Base-by-base conservation (phyloP, 1,140 invertebrate species). In the Drosophila auraria region DNA sequence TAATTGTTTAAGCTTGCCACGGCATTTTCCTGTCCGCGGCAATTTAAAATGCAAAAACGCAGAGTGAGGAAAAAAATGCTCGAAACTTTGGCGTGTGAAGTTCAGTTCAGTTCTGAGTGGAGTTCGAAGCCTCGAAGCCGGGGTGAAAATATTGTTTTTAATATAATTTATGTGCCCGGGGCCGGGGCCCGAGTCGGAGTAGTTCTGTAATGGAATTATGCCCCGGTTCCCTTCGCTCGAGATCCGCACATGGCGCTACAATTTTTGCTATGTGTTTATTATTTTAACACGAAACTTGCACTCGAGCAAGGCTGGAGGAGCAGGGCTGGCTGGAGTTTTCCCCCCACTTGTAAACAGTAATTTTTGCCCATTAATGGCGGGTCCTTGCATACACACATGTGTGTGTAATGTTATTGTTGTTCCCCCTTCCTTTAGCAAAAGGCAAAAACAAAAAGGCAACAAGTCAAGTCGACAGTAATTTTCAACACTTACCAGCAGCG, bases 241-340 rank as follows among this genome's bases (percentile, higher is more conserved):
- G 30, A 47, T 62, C 80, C 76, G 20, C 72, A 80, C 78, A 90
- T 82, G 86, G 64, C 87, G 81, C 66, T 84, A 81, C 84, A 82
- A 84, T 90, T 89, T 87, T 82, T 79, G 87, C 82, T 86, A 91
- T 90, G 87, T 90, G 86, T 90, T 90, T 90, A 90, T 90, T 90
- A 90, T 90, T 90, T 90, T 91, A 90, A 90, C 86, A 90, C 86
- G 86, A 90, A 90, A 90, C 86, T 90, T 90, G 86, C 87, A 86
- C 82, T 87, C 68, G 44, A 64, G 63, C 65, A 6, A 20, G 20
- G 20, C 20, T 20, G 58, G 44, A 36, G n/a, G 58, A 12, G 11
- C 5, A 8, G 20, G 45, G 36, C 23, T 17, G 15, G 30, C n/a
- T 49, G 57, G 42, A 64, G 53, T 47, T 71, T 87, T 82, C 70